phyloP scores from a whole-genome alignment of 2,797 vertebrate species.

The Antrozous pallidus region DNA sequence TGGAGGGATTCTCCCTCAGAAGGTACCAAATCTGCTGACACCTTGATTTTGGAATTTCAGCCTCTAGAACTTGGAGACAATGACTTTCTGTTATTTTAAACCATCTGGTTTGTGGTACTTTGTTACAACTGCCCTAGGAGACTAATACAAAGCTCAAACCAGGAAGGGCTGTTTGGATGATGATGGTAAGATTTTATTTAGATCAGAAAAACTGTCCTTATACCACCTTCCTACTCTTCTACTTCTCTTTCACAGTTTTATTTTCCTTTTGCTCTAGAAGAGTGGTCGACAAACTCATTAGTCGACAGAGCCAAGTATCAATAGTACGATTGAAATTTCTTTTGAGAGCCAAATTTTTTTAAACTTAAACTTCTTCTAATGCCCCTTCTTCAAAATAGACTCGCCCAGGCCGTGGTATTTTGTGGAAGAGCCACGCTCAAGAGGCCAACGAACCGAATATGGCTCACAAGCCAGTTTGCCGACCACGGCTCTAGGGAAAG shows the following conservation, averaged over 20 bases:
- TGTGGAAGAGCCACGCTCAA: too few relatives aligned
- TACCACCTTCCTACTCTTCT: neutral
- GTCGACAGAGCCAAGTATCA: too few relatives aligned
- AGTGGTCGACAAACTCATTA: too few relatives aligned
- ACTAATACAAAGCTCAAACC: neutral
- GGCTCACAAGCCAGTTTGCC: too few relatives aligned
- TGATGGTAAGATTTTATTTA: neutral
- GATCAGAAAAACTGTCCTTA: neutral
- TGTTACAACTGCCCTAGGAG: neutral
- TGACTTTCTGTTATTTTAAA: neutral
- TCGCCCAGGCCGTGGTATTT: too few relatives aligned
- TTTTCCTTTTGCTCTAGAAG: neutral
- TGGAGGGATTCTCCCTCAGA: neutral
- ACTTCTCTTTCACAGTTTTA: neutral
- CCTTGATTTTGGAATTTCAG: neutral
- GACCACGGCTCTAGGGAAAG: neutral
- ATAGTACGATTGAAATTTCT: too few relatives aligned
- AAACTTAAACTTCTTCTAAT: too few relatives aligned
- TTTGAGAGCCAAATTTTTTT: too few relatives aligned
- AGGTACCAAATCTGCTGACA: neutral
- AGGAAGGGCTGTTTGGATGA: neutral
- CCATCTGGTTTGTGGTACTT: neutral
- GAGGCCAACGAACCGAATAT: too few relatives aligned
- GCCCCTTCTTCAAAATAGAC: too few relatives aligned
- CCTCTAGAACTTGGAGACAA: neutral